A percentile compares a stretch with the other conserved stretches of the same genome.
phyloP scores from a whole-genome alignment of 2,113 vertebrate genomes.

The Plestiodon gilberti region DNA sequence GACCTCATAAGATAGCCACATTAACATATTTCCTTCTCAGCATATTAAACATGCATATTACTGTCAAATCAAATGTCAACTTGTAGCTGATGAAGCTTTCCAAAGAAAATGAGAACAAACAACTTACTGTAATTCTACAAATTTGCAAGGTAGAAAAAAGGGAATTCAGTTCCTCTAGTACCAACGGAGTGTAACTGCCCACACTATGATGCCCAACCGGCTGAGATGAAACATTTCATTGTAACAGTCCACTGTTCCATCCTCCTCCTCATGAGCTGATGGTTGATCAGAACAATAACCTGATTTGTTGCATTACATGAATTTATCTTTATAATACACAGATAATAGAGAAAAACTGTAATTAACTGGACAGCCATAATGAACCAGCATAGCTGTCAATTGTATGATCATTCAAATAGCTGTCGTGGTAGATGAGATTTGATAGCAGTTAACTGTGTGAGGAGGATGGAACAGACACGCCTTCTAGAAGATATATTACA shows the following conservation, averaged over 20 bases:
- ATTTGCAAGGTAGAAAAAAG: background rate
- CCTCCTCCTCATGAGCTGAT: background rate
- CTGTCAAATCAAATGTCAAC: background rate
- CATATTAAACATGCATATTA: background rate
- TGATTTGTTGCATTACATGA: conserved; percentile 21
- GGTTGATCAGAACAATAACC: background rate
- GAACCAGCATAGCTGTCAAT: conserved; percentile 11
- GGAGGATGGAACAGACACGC: background rate
- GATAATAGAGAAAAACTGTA: background rate
- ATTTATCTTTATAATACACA: conserved; percentile 24
- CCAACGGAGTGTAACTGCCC: conserved; percentile 11
- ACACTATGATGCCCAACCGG: background rate
- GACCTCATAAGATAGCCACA: background rate
- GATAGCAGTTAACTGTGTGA: background rate
- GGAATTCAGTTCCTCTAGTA: conserved; percentile 18
- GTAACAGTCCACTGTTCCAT: background rate
- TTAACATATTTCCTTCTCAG: conserved; percentile 3
- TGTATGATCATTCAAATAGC: conserved; percentile 21
- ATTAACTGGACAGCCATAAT: conserved; percentile 24
- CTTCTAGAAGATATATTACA: background rate
- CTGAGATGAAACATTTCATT: background rate
- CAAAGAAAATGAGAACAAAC: conserved; percentile 24
- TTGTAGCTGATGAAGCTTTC: background rate
- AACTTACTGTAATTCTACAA: background rate
- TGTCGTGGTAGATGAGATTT: conserved; percentile 31